A percentile compares a stretch with the other conserved stretches of the same genome.
Conservation (phyloP, 2,797 vertebrate genomes). For the Ctenosaura bakeri region DNA sequence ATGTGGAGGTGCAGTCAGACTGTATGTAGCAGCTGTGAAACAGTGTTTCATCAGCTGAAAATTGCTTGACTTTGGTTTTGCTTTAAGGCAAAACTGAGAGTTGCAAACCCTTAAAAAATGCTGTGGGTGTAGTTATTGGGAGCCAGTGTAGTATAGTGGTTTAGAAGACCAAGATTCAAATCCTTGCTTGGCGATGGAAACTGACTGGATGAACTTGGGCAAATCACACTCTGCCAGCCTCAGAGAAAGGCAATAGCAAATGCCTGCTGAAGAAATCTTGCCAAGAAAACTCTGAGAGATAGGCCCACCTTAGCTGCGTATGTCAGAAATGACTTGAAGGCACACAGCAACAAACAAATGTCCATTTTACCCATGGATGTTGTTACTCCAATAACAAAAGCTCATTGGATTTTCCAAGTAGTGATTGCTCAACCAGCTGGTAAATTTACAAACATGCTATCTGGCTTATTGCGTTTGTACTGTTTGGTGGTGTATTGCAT, state of each 20-base stretch:
- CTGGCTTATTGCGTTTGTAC: conserved; percentile 26
- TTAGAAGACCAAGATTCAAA: too few species aligned
- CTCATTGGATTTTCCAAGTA: conserved; percentile 53
- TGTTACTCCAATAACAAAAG: conserved; percentile 52
- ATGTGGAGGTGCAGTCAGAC: background rate
- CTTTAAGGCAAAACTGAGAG: conserved; percentile 56
- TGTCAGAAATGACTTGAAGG: too few species aligned
- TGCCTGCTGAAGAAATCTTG: too few species aligned
- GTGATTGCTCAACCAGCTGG: conserved; percentile 38
- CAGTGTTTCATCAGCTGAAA: conserved; percentile 45
- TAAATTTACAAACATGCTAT: conserved; percentile 18
- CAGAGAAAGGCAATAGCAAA: too few species aligned
- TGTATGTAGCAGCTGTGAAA: conserved; percentile 50
- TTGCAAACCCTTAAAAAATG: conserved; percentile 52
- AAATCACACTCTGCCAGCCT: too few species aligned
- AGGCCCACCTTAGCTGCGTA: too few species aligned
- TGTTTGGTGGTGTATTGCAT: conserved; percentile 45
- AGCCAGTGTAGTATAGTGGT: background rate
- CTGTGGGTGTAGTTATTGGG: conserved; percentile 37
- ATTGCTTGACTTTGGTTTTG: conserved; percentile 48
- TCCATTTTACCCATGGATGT: conserved; percentile 60
- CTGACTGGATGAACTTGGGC: too few species aligned
- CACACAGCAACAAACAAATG: background rate
- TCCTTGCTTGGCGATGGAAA: too few species aligned
- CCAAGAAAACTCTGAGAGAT: too few species aligned